A percentile compares a stretch with the other conserved stretches of the same genome.
These are phyloP conservation scores for Diarsia rubi DNA, from an alignment of 2,888 invertebrate species.

Conservation along the genomic window DNA sequence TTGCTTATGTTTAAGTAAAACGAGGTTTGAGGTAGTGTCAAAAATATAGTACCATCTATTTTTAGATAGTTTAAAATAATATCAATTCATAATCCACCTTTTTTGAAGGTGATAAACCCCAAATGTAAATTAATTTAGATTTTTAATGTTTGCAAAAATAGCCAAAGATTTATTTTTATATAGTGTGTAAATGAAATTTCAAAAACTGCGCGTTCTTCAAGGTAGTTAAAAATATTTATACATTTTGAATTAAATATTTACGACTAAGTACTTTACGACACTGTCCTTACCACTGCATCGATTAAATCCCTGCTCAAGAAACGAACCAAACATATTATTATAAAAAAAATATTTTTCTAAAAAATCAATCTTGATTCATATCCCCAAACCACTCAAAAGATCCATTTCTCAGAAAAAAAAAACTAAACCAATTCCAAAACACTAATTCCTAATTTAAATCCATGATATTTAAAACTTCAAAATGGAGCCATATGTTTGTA, in stretches of 20 bases:
- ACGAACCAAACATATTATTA: too few relatives aligned
- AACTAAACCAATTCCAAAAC: constrained; percentile 44
- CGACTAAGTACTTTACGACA: too few relatives aligned
- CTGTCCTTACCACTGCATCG: background rate
- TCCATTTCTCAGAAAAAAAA: constrained; percentile 26
- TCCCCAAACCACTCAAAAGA: background rate
- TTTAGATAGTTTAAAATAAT: background rate
- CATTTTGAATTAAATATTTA: background rate
- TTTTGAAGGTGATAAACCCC: background rate
- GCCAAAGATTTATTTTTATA: background rate
- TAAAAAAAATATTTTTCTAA: background rate
- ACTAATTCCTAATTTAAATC: constrained; percentile 59
- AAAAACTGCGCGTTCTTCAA: background rate
- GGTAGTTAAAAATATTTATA: too few relatives aligned
- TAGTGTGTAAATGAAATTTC: background rate
- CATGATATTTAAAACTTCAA: constrained; percentile 48
- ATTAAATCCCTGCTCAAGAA: background rate
- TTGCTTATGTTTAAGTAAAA: background rate
- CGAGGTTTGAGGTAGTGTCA: background rate
- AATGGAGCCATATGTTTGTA: constrained; percentile 54
- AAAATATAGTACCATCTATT: background rate
- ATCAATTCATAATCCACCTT: background rate
- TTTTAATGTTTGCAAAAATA: background rate
- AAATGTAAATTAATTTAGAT: background rate
- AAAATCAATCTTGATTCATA: constrained; percentile 18